Conservation (phyloP, 2,797 vertebrate species). For the Xenopus petersii region DNA sequence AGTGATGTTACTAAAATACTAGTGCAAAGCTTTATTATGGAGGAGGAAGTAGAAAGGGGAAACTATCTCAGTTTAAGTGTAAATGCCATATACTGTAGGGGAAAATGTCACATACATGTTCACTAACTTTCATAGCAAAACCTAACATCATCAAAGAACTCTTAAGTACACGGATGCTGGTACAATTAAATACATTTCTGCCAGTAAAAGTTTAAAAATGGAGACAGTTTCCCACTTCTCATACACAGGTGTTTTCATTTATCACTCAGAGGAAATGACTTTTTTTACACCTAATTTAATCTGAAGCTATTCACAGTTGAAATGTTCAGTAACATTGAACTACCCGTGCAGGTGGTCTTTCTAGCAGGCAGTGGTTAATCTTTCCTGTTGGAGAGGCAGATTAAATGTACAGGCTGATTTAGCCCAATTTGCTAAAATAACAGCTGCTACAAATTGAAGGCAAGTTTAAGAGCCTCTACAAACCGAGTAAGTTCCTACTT, state of each 20-base stretch:
- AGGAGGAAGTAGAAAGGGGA: too few species aligned
- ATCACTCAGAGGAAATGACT: slow-evolving; percentile 96
- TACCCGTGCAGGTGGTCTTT: slow-evolving; percentile 86
- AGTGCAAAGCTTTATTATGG: too few species aligned
- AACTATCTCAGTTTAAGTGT: too few species aligned
- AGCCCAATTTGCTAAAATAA: slow-evolving; percentile 61
- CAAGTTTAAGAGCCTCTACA: slow-evolving; percentile 49
- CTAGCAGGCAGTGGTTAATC: slow-evolving; percentile 73
- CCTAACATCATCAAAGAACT: background rate
- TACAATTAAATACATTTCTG: slow-evolving; percentile 19
- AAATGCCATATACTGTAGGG: too few species aligned
- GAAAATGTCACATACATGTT: too few species aligned
- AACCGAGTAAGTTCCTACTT: slow-evolving; percentile 29
- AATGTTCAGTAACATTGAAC: slow-evolving; percentile 90
- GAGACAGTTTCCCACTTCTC: slow-evolving; percentile 48
- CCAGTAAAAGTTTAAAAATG: slow-evolving; percentile 33
- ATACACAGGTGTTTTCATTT: slow-evolving; percentile 94
- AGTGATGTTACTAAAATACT: too few species aligned
- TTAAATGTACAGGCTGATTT: slow-evolving; percentile 62
- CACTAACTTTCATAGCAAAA: too few species aligned
- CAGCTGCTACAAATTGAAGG: slow-evolving; percentile 58
- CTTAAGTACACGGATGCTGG: background rate
- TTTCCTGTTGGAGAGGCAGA: slow-evolving; percentile 58
- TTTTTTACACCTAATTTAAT: slow-evolving; percentile 99
- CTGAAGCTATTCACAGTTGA: slow-evolving; percentile 96